These are phyloP conservation scores for Drosophila paramelanica DNA, from an alignment of 2,888 invertebrate genomes.

Conservation along the genomic window DNA sequence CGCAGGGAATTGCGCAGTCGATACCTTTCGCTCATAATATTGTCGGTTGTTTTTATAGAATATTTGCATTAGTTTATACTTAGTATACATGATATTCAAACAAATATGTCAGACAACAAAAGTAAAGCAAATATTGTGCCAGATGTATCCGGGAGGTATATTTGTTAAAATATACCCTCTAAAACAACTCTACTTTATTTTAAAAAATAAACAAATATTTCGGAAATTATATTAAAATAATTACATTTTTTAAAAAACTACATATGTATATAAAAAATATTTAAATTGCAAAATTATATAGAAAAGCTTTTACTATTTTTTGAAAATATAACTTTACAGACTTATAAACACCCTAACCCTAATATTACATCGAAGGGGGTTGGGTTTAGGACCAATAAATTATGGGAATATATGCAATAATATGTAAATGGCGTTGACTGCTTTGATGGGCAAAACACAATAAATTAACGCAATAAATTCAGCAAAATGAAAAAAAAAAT, in stretches of 20 bases:
- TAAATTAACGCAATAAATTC: slow-evolving; percentile 83
- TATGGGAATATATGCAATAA: slow-evolving; percentile 56
- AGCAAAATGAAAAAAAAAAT: slow-evolving; percentile 22
- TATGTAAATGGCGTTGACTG: slow-evolving; percentile 68
- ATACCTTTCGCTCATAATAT: neutral
- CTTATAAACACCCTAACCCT: neutral
- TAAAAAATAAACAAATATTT: neutral
- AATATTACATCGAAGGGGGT: neutral
- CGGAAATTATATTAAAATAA: too few relatives aligned
- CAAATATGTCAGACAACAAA: slow-evolving; percentile 3
- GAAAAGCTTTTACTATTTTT: too few relatives aligned
- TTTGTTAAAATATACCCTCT: neutral
- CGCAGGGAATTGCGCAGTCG: neutral
- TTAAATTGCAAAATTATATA: too few relatives aligned
- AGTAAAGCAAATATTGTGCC: slow-evolving; percentile 14
- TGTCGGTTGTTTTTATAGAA: neutral
- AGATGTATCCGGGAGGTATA: slow-evolving; percentile 10
- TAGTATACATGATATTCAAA: neutral
- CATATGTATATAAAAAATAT: too few relatives aligned
- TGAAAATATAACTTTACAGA: neutral
- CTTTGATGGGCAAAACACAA: slow-evolving; percentile 61
- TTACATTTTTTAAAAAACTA: too few relatives aligned
- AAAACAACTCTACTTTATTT: neutral
- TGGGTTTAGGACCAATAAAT: slow-evolving; percentile 45
- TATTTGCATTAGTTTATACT: neutral